A percentile compares a stretch with the other conserved stretches of the same genome.
These are phyloP conservation scores for Pristionchus entomophagus DNA, from an alignment of 2,888 invertebrate species.

Conservation along the genomic window DNA sequence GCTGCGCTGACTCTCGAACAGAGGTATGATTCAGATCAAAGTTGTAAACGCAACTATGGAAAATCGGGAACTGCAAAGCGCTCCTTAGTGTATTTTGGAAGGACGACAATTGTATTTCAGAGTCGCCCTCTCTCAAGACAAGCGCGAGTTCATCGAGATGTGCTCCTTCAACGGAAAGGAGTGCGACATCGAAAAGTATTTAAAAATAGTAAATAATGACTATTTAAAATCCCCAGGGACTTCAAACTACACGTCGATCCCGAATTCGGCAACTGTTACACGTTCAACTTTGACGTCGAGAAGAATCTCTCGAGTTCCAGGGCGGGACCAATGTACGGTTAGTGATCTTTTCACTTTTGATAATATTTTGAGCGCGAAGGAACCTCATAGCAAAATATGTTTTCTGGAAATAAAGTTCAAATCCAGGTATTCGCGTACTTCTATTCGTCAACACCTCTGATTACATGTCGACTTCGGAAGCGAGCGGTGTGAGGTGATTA, in stretches of 20 bases:
- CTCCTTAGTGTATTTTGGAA: too few species aligned
- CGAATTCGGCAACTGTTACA: conserved; percentile 66
- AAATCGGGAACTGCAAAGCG: too few species aligned
- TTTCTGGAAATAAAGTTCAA: too few species aligned
- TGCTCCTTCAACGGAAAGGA: conserved; percentile 69
- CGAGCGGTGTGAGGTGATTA: conserved; percentile 57
- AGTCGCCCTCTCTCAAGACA: conserved; percentile 60
- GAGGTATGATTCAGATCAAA: background rate
- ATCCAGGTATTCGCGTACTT: conserved; percentile 59
- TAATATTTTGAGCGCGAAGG: background rate
- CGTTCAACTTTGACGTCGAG: conserved; percentile 64
- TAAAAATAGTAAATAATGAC: background rate
- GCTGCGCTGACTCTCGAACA: conserved; percentile 53
- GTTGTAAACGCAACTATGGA: too few species aligned
- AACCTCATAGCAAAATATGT: background rate
- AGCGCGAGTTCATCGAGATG: conserved; percentile 68
- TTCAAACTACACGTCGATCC: conserved; percentile 66
- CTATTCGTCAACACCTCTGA: conserved; percentile 67
- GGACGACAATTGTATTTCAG: background rate
- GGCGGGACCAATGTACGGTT: conserved; percentile 70
- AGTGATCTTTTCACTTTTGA: background rate
- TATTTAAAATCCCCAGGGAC: conserved; percentile 60
- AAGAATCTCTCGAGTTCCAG: conserved; percentile 63
- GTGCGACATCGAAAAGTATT: conserved; percentile 63
- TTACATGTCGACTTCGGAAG: conserved; percentile 68